Evolutionary conservation across 2,888 invertebrate genomes (phyloP).

Genomic region (Strigamia maritima): DNA sequence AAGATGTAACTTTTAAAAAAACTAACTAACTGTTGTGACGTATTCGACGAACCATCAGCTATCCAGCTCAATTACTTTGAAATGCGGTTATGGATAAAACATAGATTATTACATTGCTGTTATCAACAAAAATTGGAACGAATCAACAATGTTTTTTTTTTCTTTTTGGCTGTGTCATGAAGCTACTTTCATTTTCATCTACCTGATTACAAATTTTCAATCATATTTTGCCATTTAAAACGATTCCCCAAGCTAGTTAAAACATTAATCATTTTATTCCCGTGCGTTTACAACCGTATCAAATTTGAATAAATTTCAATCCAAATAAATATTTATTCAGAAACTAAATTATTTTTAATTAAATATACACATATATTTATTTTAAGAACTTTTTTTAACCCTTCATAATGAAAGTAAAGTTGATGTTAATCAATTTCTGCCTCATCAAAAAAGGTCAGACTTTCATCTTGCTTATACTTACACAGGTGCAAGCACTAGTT

Average conservation of each 20-base stretch:
- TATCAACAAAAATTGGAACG: background rate
- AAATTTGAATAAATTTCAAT: background rate
- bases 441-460: conserved; percentile 24
- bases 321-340: too few species aligned
- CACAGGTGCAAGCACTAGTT: conserved; percentile 13
- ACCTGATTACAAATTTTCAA: conserved; percentile 14
- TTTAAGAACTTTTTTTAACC: background rate
- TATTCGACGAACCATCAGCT: too few species aligned
- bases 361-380: too few species aligned
- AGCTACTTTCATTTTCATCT: background rate
- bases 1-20: background rate
- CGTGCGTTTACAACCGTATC: background rate
- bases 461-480: conserved; percentile 3
- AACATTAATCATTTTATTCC: background rate
- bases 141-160: background rate
- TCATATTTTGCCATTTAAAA: background rate
- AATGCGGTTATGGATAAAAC: background rate
- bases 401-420: conserved; percentile 27
- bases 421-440: conserved; percentile 30
- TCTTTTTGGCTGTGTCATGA: background rate
- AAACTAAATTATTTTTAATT: too few species aligned
- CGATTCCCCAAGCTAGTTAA: background rate
- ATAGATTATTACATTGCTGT: background rate
- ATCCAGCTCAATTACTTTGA: background rate
- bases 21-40: too few species aligned